Evolutionary conservation across 2,113 vertebrate genomes (phyloP).

Genomic region (Nothoprocta perdicaria): DNA sequence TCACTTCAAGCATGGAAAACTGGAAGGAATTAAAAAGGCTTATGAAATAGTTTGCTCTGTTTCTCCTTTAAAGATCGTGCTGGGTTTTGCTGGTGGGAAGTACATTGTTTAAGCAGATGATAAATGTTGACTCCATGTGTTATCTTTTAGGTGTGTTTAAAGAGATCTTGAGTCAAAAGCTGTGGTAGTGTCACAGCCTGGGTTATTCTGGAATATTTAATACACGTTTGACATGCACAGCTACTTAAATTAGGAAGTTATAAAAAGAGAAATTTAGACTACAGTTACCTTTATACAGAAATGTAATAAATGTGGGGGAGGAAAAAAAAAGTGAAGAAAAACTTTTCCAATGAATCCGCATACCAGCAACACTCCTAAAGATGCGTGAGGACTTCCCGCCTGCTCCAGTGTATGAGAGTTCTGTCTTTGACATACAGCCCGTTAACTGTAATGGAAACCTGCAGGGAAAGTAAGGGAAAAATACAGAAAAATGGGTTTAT

Average conservation of each 20-base stretch:
- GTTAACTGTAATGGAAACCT: background rate
- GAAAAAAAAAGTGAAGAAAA: background rate
- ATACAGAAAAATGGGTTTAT: background rate
- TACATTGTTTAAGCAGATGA: background rate
- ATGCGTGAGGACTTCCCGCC: background rate
- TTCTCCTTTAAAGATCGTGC: background rate
- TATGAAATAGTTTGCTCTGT: background rate
- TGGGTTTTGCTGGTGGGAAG: background rate
- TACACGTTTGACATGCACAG: background rate
- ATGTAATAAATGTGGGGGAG: background rate
- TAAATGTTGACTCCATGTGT: background rate
- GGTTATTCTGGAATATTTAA: background rate
- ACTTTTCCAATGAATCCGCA: background rate
- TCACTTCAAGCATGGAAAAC: background rate
- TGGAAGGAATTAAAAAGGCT: constrained; percentile 15
- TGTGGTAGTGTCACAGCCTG: background rate
- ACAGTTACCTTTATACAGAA: background rate
- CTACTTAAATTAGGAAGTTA: background rate
- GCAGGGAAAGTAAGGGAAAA: background rate
- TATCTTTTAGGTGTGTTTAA: constrained; percentile 3
- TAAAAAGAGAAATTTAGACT: background rate
- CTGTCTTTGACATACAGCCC: background rate
- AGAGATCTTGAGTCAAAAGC: background rate
- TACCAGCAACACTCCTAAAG: background rate
- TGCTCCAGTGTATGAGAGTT: background rate